Conservation (phyloP, 2,113 vertebrate species). For the Illadopsis cleaveri region DNA sequence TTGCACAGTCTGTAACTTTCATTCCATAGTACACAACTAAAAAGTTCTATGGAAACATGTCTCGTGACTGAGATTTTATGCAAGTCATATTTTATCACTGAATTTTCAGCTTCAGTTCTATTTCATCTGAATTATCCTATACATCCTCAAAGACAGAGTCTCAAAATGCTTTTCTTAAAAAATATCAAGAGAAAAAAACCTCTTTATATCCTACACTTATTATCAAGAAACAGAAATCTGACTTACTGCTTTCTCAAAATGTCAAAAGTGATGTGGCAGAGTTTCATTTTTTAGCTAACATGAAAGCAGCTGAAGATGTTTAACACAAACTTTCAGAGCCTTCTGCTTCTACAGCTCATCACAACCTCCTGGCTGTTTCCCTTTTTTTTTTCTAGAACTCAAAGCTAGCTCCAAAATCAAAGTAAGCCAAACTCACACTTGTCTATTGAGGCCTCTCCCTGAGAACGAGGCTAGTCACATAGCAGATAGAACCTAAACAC, state of each 20-base stretch:
- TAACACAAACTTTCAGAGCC: not conserved
- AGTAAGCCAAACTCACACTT: not conserved
- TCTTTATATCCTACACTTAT: not conserved
- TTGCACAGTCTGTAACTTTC: not conserved
- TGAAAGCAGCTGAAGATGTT: not conserved
- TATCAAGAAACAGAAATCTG: not conserved
- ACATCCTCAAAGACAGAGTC: not conserved
- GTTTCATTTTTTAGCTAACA: not conserved
- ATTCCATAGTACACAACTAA: not conserved
- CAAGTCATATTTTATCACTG: not conserved
- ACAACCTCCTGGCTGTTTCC: not conserved
- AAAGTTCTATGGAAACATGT: not conserved
- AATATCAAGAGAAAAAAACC: not conserved
- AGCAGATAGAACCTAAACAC: not conserved
- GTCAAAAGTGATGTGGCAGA: not conserved
- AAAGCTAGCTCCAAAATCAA: not conserved
- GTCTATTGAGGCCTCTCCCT: not conserved
- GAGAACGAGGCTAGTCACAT: not conserved
- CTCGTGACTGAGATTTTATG: not conserved
- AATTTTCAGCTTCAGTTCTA: not conserved
- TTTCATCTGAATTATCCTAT: not conserved
- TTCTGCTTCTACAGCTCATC: not conserved
- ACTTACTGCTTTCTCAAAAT: not conserved
- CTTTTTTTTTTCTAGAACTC: not conserved
- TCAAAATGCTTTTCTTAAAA: not conserved